Evolutionary conservation across 2,888 invertebrate species (phyloP), one percentile per base, ranked within the genome.

Genomic region (Spisula subtruncata): DNA sequence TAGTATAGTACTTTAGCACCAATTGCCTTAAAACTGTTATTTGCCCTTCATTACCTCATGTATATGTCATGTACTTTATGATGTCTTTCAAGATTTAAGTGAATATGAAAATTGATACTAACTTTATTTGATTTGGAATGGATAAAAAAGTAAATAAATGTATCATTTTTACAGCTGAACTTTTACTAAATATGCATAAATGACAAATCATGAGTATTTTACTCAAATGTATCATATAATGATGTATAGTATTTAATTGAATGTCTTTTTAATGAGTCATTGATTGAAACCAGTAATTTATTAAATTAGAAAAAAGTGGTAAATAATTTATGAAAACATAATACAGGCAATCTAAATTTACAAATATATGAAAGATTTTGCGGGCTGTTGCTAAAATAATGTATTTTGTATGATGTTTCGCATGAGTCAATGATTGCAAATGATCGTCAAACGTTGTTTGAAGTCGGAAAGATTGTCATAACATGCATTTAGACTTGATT

Each of bases 231-330:
- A 35, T 75, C 4, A 75, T 32, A 75, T 75, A 32, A 75, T 75
- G 18, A 75, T 75, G 75, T 18, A 18, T 75, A 8, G 75, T 16
- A 75, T 54, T 35, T 35, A 25, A 85, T 85, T 80, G 56, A 85
- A 85, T 85, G 85, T 85, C 85, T 85, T 85, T 85, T 85, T 85
- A 85, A 85, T 51, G 79, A 56, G 75, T 84, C 71, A 84, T 51
- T 81, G 48, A 84, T 84, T 35, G 60, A 66, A 46, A 29, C 20
- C 8, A 32, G 29, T 51, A 29, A 51, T 79, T 32, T 54, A 16
- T n/a, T 18, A 80, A 85, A 85, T 46, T 35, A 71, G 66, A 75
- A 80, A 35, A 85, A 80, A 51, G 10, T 85, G 29, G 80, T 56
- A 80, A 32, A 54, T 85, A 85, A n/a, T 80, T 80, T 85, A 80